These are phyloP conservation scores for Craseonycteris thonglongyai DNA, from an alignment of 2,113 vertebrate species.

Conservation along the genomic window DNA sequence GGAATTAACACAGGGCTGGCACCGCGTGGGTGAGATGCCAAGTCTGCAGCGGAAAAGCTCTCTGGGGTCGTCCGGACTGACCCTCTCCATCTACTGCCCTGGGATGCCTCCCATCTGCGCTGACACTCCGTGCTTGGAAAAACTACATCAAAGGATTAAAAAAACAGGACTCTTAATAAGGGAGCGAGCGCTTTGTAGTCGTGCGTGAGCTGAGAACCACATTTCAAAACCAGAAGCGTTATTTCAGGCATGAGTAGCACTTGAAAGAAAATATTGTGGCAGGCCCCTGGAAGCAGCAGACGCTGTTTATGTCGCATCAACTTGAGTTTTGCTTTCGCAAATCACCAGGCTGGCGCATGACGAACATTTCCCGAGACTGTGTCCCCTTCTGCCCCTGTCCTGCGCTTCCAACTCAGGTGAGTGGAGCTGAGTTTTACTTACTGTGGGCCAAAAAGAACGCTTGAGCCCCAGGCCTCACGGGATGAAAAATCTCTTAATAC, in stretches of 20 bases:
- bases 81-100: background rate
- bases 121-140: background rate
- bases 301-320: background rate
- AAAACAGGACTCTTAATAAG: background rate
- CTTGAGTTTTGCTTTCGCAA: background rate
- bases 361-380: background rate
- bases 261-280: background rate
- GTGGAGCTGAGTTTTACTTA: background rate
- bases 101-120: background rate
- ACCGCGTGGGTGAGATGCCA: rapidly evolving
- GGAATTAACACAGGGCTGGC: rapidly evolving
- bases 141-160: background rate
- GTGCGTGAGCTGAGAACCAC: background rate
- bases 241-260: conserved; percentile 25
- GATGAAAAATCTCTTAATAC: background rate
- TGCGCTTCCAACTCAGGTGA: background rate
- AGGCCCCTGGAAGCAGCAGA: background rate
- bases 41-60: background rate
- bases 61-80: background rate
- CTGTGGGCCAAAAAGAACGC: background rate
- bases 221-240: conserved; percentile 30
- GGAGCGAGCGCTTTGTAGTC: background rate
- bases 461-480: background rate
- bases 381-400: background rate
- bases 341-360: background rate